Evolutionary conservation across 2,113 vertebrate species (phyloP).

Genomic region (Aphyosemion australe): DNA sequence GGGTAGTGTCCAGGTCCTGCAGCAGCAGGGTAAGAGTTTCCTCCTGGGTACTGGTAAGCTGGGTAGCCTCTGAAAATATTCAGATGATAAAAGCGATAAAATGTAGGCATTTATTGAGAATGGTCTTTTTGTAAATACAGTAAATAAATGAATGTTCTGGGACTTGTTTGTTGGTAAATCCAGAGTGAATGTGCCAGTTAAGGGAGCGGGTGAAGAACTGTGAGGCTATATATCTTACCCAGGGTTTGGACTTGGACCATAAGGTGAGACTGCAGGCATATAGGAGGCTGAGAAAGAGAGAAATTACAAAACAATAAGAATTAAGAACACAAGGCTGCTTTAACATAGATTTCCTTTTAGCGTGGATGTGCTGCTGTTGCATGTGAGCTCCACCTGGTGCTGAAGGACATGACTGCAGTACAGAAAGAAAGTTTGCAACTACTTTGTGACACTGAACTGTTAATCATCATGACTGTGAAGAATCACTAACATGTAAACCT

Average conservation of each 20-base stretch:
- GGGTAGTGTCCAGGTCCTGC: conserved; percentile 87
- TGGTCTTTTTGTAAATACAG: too few relatives aligned
- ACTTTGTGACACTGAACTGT: too few relatives aligned
- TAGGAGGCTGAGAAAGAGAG: conserved; percentile 86
- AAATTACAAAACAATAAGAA: conserved; percentile 32
- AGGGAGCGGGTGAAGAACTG: background rate
- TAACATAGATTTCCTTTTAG: background rate
- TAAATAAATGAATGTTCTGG: too few relatives aligned
- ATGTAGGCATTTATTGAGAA: too few relatives aligned
- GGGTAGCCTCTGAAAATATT: conserved; percentile 84
- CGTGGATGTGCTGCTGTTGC: background rate
- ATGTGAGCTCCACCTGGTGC: conserved; percentile 67
- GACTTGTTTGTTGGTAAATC: background rate
- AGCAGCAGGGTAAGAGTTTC: conserved; percentile 87
- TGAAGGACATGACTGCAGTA: conserved; percentile 1
- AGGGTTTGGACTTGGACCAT: conserved; percentile 87
- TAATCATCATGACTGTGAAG: background rate
- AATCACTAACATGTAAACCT: too few relatives aligned
- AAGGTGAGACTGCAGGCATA: conserved; percentile 87
- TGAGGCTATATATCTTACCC: conserved; percentile 79
- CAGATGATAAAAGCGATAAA: too few relatives aligned
- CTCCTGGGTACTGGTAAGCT: conserved; percentile 86
- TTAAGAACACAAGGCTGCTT: background rate
- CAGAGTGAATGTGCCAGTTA: background rate
- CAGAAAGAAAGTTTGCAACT: too few relatives aligned